Evolutionary conservation across 2,113 vertebrate species (phyloP).

Genomic region (Ivindomyrus marchei): DNA sequence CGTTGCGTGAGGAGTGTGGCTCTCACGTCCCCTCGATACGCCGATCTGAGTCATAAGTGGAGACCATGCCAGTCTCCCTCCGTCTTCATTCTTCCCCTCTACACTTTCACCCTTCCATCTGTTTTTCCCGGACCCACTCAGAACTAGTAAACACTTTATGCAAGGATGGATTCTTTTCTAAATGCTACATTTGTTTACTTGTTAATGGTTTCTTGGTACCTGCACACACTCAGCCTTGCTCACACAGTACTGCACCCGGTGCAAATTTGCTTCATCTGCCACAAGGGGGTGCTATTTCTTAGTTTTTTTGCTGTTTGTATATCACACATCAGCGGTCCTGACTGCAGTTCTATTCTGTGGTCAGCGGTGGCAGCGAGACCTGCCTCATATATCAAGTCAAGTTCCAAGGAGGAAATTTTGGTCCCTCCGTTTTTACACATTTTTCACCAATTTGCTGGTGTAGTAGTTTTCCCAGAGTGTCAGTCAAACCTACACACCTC

Average conservation of each 20-base stretch:
- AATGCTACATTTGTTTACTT: background rate
- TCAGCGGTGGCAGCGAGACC: background rate
- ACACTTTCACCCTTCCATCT: background rate
- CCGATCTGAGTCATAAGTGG: background rate
- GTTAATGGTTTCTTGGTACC: background rate
- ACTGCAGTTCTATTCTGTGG: background rate
- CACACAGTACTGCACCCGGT: background rate
- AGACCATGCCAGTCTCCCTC: background rate
- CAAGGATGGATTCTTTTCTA: background rate
- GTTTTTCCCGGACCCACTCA: background rate
- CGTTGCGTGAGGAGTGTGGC: background rate
- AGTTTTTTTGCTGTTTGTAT: background rate
- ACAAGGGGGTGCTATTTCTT: background rate
- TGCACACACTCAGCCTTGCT: background rate
- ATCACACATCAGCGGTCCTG: background rate
- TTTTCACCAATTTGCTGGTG: background rate
- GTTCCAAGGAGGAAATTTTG: background rate
- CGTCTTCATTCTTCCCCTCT: background rate
- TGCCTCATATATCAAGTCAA: background rate
- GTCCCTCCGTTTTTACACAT: background rate
- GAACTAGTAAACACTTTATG: background rate
- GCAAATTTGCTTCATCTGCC: background rate
- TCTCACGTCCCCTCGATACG: background rate
- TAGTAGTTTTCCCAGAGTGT: background rate
- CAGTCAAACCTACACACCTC: background rate